These are phyloP conservation scores for Albula goreensis DNA, from an alignment of 2,113 vertebrate species.

Conservation along the genomic window DNA sequence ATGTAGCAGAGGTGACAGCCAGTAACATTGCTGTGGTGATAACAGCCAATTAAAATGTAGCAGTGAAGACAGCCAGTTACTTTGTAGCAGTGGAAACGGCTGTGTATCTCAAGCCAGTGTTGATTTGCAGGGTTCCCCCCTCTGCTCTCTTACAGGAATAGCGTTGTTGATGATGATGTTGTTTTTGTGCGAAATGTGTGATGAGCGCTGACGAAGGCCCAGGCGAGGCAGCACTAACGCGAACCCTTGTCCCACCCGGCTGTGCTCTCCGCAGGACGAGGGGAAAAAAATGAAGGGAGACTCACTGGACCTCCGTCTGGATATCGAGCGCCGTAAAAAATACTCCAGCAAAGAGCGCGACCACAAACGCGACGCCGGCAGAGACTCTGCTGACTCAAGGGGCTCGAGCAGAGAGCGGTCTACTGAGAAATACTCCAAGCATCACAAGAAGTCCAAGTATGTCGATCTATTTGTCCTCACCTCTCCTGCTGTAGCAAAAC, in stretches of 20 bases:
- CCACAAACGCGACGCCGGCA: slow-evolving; percentile 78
- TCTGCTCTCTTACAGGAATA: slow-evolving; percentile 26
- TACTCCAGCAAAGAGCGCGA: slow-evolving; percentile 79
- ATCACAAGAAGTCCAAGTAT: slow-evolving; percentile 81
- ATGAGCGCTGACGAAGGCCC: slow-evolving; percentile 36
- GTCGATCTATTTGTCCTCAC: slow-evolving; percentile 26
- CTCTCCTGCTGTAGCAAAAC: no score
- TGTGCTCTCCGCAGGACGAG: slow-evolving; percentile 73
- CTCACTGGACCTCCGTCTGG: slow-evolving; percentile 88
- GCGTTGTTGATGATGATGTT: neutral
- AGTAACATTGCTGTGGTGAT: no score
- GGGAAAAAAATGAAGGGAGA: slow-evolving; percentile 84
- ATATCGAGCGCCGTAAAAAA: slow-evolving; percentile 96
- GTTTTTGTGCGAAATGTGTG: neutral
- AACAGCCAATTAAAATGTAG: no score
- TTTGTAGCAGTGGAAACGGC: no score
- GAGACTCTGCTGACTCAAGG: slow-evolving; percentile 76
- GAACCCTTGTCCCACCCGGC: slow-evolving; percentile 61
- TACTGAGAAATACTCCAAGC: slow-evolving; percentile 83
- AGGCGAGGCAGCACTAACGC: slow-evolving; percentile 48
- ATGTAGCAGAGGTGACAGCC: no score
- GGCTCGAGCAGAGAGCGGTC: slow-evolving; percentile 82
- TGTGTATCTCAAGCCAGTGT: neutral
- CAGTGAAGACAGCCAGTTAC: no score
- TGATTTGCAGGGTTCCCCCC: neutral